Percentiles rank a stretch among this genome's conserved stretches.
phyloP scores from a whole-genome alignment of 2,797 vertebrate genomes.

The Sebastes alutus region DNA sequence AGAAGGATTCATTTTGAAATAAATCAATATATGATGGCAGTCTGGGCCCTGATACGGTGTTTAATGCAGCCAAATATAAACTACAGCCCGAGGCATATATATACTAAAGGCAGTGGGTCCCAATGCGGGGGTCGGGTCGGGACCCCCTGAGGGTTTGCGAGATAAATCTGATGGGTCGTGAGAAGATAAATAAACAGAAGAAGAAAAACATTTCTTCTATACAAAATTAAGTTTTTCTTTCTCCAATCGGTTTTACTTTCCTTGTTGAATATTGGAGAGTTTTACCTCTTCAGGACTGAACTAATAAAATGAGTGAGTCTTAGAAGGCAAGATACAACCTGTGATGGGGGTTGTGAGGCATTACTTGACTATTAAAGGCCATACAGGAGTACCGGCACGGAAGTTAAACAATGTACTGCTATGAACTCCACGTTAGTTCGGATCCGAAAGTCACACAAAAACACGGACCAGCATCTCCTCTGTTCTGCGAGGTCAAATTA shows the following conservation, averaged over 20 bases:
- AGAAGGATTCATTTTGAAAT: conserved; percentile 36
- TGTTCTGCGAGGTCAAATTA: no score
- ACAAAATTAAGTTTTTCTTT: background rate
- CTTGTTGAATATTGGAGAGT: background rate
- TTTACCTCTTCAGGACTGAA: background rate
- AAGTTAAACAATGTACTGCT: no score
- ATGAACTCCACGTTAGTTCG: no score
- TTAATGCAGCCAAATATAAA: conserved; percentile 36
- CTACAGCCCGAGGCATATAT: conserved; percentile 23
- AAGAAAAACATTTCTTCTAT: background rate
- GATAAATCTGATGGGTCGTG: conserved; percentile 1
- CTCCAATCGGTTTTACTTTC: no score
- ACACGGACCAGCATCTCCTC: no score
- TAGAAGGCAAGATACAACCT: background rate
- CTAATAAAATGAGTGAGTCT: background rate
- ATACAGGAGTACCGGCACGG: no score
- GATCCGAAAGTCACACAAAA: no score
- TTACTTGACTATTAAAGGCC: background rate
- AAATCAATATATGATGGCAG: conserved; percentile 36
- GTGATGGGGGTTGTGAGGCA: background rate
- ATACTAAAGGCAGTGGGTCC: conserved; percentile 6
- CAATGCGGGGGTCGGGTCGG: background rate
- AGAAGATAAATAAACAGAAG: background rate
- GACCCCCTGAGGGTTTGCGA: background rate
- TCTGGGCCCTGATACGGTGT: conserved; percentile 19